Evolutionary conservation across 2,113 vertebrate genomes (phyloP).

Genomic region (Xyrauchen texanus): DNA sequence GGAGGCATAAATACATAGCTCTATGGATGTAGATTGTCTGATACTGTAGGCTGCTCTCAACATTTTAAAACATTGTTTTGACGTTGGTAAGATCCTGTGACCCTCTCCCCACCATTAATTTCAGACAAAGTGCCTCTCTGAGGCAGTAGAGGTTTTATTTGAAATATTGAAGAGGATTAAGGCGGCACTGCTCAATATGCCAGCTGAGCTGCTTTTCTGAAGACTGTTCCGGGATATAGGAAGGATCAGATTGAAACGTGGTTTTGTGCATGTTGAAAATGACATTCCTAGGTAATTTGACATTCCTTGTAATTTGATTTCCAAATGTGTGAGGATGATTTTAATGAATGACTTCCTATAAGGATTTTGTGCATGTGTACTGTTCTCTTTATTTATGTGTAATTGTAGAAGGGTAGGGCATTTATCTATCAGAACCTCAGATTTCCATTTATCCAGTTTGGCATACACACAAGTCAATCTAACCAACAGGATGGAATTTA

Average conservation of each 20-base stretch:
- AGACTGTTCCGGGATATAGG: constrained; percentile 10
- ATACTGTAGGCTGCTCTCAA: constrained; percentile 46
- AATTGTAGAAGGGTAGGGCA: too few relatives aligned
- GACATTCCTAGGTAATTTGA: too few relatives aligned
- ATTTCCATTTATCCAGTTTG: background rate
- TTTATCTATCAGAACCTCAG: background rate
- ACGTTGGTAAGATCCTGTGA: constrained; percentile 44
- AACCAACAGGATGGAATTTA: background rate
- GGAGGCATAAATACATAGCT: background rate
- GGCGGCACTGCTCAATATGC: constrained; percentile 15
- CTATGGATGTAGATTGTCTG: constrained; percentile 20
- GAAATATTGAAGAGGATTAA: constrained; percentile 46
- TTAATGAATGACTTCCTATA: too few relatives aligned
- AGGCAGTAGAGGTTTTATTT: constrained; percentile 38
- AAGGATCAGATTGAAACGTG: constrained; percentile 29
- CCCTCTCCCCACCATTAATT: background rate
- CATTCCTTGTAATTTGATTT: background rate
- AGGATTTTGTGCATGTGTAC: too few relatives aligned
- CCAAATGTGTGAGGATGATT: background rate
- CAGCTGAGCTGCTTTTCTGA: constrained; percentile 41
- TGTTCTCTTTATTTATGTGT: too few relatives aligned
- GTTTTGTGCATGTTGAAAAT: constrained; percentile 26
- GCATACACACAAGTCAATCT: background rate
- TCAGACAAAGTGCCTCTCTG: constrained; percentile 4
- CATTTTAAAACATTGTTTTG: constrained; percentile 51